Conservation (phyloP, 2,797 vertebrate genomes). For the Pygocentrus nattereri region DNA sequence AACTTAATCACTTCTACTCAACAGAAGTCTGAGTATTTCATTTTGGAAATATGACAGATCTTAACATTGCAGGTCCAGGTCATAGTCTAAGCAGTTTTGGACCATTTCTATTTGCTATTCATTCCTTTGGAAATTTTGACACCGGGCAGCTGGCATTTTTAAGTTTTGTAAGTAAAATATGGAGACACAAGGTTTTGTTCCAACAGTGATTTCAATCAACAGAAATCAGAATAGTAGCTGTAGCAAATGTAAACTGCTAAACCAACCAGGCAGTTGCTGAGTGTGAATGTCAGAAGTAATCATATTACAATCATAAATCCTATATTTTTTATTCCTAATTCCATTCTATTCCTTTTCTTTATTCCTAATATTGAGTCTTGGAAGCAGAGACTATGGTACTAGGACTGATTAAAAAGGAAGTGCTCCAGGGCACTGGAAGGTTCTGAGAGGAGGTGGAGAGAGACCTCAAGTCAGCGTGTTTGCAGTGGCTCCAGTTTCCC, state of each 20-base stretch:
- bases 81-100: too few species aligned
- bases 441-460: slow-evolving; percentile 43
- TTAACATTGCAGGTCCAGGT: too few species aligned
- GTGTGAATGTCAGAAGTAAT: slow-evolving; percentile 43
- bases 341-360: slow-evolving; percentile 51
- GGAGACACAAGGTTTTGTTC: too few species aligned
- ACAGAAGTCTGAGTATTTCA: slow-evolving; percentile 65
- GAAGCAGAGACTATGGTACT: slow-evolving; percentile 59
- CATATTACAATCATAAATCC: slow-evolving; percentile 47
- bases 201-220: neutral
- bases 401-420: slow-evolving; percentile 69
- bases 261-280: slow-evolving; percentile 25
- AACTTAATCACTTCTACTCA: neutral
- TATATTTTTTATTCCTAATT: slow-evolving; percentile 34
- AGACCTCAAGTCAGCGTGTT: slow-evolving; percentile 36
- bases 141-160: too few species aligned
- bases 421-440: slow-evolving; percentile 46
- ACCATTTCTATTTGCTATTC: too few species aligned
- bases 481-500: slow-evolving; percentile 31
- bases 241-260: slow-evolving; percentile 21
- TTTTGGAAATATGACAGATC: neutral
- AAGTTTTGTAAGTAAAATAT: too few species aligned
- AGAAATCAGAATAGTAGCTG: slow-evolving; percentile 66
- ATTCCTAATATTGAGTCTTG: slow-evolving; percentile 64
- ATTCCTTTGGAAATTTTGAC: too few species aligned